Percentiles rank a stretch among this genome's conserved stretches.
phyloP scores from a whole-genome alignment of 2,797 vertebrate genomes.

The Squalus acanthias region DNA sequence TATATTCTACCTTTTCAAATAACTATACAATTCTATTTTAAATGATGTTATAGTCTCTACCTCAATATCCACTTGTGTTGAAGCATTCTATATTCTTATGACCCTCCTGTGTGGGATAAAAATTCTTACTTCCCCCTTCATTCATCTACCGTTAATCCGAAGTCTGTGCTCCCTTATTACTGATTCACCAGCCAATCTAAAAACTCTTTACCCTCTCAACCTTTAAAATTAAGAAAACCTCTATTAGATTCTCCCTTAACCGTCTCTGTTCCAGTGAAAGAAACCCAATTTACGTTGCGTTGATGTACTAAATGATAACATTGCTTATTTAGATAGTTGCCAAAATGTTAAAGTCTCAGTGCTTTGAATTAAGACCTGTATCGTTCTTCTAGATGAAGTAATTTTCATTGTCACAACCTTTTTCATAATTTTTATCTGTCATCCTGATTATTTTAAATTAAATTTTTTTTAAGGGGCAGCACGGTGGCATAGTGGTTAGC shows the following conservation, averaged over 20 bases:
- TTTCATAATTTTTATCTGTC: constrained; percentile 3
- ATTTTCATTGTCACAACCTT: neutral
- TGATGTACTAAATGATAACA: neutral
- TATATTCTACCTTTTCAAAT: neutral
- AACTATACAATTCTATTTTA: neutral
- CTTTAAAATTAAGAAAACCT: neutral
- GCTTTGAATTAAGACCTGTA: neutral
- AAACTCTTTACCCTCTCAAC: neutral
- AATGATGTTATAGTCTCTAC: neutral
- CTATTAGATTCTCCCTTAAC: neutral
- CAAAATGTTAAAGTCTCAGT: neutral
- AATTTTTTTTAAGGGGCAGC: no score
- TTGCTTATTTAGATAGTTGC: neutral
- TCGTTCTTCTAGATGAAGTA: neutral
- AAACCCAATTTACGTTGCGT: neutral
- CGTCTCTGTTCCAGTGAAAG: neutral
- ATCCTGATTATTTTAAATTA: neutral
- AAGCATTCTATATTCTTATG: neutral
- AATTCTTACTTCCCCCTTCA: neutral
- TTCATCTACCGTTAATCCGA: neutral
- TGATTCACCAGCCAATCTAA: neutral
- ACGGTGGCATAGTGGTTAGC: no score
- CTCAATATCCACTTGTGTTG: neutral
- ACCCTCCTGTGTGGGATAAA: neutral
- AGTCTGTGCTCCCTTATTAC: neutral